Evolutionary conservation across 2,888 invertebrate species (phyloP), one percentile per base, ranked within the genome.

Genomic region (Philonicus albiceps): DNA sequence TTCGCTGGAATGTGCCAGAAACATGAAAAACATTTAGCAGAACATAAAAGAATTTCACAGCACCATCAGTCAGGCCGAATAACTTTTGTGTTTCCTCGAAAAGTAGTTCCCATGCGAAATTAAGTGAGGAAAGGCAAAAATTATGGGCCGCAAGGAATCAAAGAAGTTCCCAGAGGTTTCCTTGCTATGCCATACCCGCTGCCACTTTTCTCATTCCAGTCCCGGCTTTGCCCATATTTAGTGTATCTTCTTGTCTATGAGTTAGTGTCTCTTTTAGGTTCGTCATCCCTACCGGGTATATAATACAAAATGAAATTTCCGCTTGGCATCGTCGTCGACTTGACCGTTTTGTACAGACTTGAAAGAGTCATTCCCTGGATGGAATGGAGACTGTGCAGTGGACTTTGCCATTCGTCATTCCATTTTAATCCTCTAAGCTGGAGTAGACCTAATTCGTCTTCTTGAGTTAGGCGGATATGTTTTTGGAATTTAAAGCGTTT

Each of bases 41-140:
- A 74, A 37, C 74, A 74, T 37, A 34, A 37, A 34, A 37, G 74
- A 74, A 74, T 74, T 74, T 74, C 74, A 34, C 74, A 74, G 37
- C 37, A 37, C 34, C 74, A 74, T 34, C 74, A 37, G 74, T 74
- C 31, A 74, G 74, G 7, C 34, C 27, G 37, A 74, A 74, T 74
- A 74, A 74, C 74, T 74, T 74, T 74, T 74, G 74, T 74, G 74
- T 37, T 49, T 74, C 74, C 74, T 64, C 22, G 34, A 34, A 74
- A 74, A 74, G 37, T 74, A 74, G 74, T 74, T 74, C 74, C 73
- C 74, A 74, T 74, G 74, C 74, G 74, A 37, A 74, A 74, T 74
- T 74, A 74, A 74, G 74, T 74, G 74, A n/a, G 74, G 74, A 74
- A 64, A 74, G 74, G 74, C 74, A 74, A 74, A 37, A 74, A 74